These are phyloP conservation scores for Gasterosteus nipponicus DNA, from an alignment of 2,113 vertebrate species.

Conservation along the genomic window DNA sequence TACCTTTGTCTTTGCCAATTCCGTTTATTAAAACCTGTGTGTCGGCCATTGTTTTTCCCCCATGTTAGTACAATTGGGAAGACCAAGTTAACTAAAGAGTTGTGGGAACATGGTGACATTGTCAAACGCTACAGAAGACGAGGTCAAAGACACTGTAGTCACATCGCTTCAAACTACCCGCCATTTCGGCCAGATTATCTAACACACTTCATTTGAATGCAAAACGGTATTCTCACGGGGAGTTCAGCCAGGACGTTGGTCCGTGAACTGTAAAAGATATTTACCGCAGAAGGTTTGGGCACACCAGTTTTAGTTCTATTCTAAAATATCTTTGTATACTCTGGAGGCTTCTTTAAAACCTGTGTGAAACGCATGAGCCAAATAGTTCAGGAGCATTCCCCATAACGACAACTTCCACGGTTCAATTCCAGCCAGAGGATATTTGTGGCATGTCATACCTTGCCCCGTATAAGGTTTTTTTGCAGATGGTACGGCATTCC, in stretches of 20 bases:
- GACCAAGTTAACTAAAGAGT: not conserved
- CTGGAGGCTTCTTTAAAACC: not conserved
- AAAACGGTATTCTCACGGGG: not conserved
- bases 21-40: not conserved
- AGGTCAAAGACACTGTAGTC: not conserved
- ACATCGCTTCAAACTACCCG: not conserved
- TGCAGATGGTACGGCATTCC: not conserved
- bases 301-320: not conserved
- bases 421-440: not conserved
- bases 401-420: not conserved
- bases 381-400: not conserved
- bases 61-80: not conserved
- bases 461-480: not conserved
- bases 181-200: not conserved
- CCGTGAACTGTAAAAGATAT: constrained; percentile 1
- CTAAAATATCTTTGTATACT: not conserved
- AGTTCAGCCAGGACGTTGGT: not conserved
- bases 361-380: not conserved
- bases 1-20: not conserved
- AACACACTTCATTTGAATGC: not conserved
- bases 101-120: not conserved
- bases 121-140: not conserved
- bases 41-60: not conserved
- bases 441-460: not conserved
- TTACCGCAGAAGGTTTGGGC: not conserved